These are phyloP conservation scores for Aphelenchoides fujianensis DNA, from an alignment of 1,140 invertebrate genomes.

Conservation along the genomic window DNA sequence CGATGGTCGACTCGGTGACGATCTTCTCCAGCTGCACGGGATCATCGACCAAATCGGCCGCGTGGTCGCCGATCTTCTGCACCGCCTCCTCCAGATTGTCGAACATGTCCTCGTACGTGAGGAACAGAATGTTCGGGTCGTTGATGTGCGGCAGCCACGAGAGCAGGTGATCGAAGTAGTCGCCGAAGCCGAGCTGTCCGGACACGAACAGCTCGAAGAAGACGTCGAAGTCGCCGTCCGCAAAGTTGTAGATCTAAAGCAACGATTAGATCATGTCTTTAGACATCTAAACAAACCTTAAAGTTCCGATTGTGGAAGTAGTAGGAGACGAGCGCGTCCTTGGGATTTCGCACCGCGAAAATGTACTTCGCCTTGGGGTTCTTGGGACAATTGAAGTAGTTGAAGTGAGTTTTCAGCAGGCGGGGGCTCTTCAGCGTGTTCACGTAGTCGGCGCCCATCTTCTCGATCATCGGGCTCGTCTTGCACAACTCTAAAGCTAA, in stretches of 20 bases:
- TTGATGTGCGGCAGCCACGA: slow-evolving; percentile 57
- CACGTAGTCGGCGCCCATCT: slow-evolving; percentile 55
- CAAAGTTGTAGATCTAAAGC: too few species aligned
- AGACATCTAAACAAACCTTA: too few species aligned
- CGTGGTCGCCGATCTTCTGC: slow-evolving; percentile 53
- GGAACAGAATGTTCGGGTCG: slow-evolving; percentile 60
- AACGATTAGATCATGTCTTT: too few species aligned
- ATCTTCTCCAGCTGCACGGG: slow-evolving; percentile 37
- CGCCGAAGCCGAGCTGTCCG: slow-evolving; percentile 62
- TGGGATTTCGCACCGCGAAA: slow-evolving; percentile 49
- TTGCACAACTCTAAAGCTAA: slow-evolving; percentile 51
- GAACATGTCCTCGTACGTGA: slow-evolving; percentile 61
- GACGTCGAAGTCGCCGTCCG: slow-evolving; percentile 54
- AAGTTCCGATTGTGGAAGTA: slow-evolving; percentile 60
- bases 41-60: slow-evolving; percentile 46
- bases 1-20: slow-evolving; percentile 49
- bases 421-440: slow-evolving; percentile 50
- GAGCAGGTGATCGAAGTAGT: slow-evolving; percentile 63
- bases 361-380: slow-evolving; percentile 55
- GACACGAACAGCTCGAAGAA: slow-evolving; percentile 62
- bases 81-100: slow-evolving; percentile 44
- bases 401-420: slow-evolving; percentile 59
- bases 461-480: slow-evolving; percentile 59
- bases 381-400: slow-evolving; percentile 54
- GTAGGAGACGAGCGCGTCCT: slow-evolving; percentile 56